Conservation (phyloP, 2,888 invertebrate species). For the Hypena proboscidalis region DNA sequence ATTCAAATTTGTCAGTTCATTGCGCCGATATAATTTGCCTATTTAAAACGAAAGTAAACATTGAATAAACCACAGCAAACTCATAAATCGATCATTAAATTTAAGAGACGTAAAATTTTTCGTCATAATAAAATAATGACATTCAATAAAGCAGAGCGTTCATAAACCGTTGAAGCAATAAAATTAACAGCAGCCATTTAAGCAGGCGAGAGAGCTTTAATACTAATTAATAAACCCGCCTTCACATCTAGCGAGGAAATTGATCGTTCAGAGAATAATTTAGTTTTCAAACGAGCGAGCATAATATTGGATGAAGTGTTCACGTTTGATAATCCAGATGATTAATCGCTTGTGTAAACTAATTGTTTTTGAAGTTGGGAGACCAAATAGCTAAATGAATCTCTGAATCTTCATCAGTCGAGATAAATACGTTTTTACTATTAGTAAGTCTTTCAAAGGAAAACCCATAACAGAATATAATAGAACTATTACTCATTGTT, state of each 20-base stretch:
- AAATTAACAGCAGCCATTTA: slow-evolving; percentile 61
- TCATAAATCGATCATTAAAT: slow-evolving; percentile 44
- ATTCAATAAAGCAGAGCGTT: slow-evolving; percentile 56
- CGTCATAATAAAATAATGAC: slow-evolving; percentile 54
- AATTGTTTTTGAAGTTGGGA: background rate
- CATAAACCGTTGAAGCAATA: slow-evolving; percentile 56
- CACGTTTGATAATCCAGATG: slow-evolving; percentile 10
- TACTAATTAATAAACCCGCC: slow-evolving; percentile 35
- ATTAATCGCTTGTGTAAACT: slow-evolving; percentile 11
- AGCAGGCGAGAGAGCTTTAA: slow-evolving; percentile 33
- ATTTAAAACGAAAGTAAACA: slow-evolving; percentile 21
- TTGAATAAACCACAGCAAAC: slow-evolving; percentile 25
- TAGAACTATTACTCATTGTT: background rate
- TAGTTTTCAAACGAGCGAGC: slow-evolving; percentile 17
- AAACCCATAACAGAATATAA: too few relatives aligned
- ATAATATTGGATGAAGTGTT: slow-evolving; percentile 11
- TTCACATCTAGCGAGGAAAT: slow-evolving; percentile 21
- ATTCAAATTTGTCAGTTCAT: too few relatives aligned
- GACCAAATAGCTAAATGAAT: slow-evolving; percentile 13
- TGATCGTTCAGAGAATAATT: slow-evolving; percentile 19
- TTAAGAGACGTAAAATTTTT: slow-evolving; percentile 35
- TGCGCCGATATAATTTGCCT: background rate
- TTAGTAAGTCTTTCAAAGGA: too few relatives aligned
- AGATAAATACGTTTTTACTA: background rate
- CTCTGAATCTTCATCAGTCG: slow-evolving; percentile 3